Evolutionary conservation across 2,113 vertebrate species (phyloP).

Genomic region (Dascyllus trimaculatus): DNA sequence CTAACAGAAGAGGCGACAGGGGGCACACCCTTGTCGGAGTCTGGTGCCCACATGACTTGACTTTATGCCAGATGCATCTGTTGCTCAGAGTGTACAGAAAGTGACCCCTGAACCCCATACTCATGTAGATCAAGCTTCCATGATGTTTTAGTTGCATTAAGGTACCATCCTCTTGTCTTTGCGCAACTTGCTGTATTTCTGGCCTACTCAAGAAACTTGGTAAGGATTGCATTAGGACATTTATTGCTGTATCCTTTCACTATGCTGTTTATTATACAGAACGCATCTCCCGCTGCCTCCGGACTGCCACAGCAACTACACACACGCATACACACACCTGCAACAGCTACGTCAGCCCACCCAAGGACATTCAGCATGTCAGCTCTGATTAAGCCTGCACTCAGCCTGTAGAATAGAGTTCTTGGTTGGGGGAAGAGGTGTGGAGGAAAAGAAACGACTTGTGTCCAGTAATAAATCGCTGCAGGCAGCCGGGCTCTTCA

Average conservation of each 20-base stretch:
- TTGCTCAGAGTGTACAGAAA: not conserved
- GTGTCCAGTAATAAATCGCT: constrained; percentile 79
- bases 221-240: constrained; percentile 10
- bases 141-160: constrained; percentile 31
- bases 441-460: constrained; percentile 60
- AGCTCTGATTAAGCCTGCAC: constrained; percentile 78
- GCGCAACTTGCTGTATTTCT: not conserved
- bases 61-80: not conserved
- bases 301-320: constrained; percentile 29
- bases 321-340: constrained; percentile 59
- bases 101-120: not conserved
- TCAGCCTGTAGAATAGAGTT: constrained; percentile 69
- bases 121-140: not conserved
- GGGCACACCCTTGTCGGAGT: not conserved
- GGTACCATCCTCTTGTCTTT: constrained; percentile 19
- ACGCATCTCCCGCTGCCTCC: constrained; percentile 23
- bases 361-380: constrained; percentile 73
- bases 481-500: constrained; percentile 71
- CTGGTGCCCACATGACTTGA: not conserved
- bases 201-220: constrained; percentile 15
- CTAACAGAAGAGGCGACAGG: constrained; percentile 27
- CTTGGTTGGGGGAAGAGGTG: constrained; percentile 46
- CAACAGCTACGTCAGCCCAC: constrained; percentile 61
- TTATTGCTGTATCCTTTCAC: constrained; percentile 47
- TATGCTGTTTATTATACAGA: constrained; percentile 55